Evolutionary conservation across 2,888 invertebrate genomes (phyloP).

Genomic region (Harpagoxenus sublaevis): DNA sequence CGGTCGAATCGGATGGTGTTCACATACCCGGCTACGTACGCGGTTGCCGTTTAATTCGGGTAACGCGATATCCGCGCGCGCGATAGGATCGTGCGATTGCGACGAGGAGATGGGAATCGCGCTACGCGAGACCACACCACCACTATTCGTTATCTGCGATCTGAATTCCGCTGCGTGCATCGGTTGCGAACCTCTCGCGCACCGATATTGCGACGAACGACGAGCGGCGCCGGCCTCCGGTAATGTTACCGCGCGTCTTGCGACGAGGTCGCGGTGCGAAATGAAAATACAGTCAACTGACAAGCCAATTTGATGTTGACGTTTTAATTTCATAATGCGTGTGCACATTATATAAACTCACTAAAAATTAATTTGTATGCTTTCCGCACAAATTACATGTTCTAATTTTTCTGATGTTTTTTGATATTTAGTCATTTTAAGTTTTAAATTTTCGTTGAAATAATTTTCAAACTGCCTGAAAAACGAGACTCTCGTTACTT

Average conservation of each 20-base stretch:
- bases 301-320: not conserved
- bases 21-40: slow-evolving; percentile 36
- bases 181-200: not conserved
- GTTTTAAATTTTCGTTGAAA: not conserved
- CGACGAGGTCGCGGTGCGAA: not conserved
- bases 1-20: slow-evolving; percentile 54
- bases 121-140: slow-evolving; percentile 38
- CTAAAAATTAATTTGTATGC: not conserved
- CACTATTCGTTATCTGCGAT: slow-evolving; percentile 54
- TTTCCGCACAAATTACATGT: not conserved
- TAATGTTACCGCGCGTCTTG: not conserved
- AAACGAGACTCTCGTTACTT: not conserved
- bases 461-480: not conserved
- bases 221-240: not conserved
- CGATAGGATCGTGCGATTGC: slow-evolving; percentile 56
- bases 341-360: not conserved
- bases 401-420: not conserved
- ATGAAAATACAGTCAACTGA: not conserved
- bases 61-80: slow-evolving; percentile 69
- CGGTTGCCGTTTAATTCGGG: slow-evolving; percentile 67
- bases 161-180: slow-evolving; percentile 20
- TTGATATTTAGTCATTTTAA: not conserved
- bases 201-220: slow-evolving; percentile 12
- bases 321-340: not conserved
- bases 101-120: slow-evolving; percentile 51